These are phyloP conservation scores for Emydoidea blandingii DNA, from an alignment of 2,797 vertebrate species.

Conservation along the genomic window DNA sequence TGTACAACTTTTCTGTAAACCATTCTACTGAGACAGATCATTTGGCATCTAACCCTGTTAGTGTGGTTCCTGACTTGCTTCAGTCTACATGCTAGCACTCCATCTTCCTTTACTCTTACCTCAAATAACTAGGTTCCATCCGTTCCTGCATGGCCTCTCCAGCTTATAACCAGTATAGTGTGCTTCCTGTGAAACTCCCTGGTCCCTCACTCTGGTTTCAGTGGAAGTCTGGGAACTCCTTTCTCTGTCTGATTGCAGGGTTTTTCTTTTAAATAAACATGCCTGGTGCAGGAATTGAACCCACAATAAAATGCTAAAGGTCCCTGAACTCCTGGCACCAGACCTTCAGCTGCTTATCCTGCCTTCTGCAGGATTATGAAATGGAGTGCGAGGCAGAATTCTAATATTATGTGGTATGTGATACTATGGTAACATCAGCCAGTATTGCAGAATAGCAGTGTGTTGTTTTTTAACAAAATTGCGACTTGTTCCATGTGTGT, in stretches of 20 bases:
- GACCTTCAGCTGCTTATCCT: slow-evolving; percentile 61
- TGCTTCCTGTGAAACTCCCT: slow-evolving; percentile 21
- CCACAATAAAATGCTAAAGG: slow-evolving; percentile 20
- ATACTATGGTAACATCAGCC: slow-evolving; percentile 45
- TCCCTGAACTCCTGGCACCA: slow-evolving; percentile 53
- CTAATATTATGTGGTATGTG: slow-evolving; percentile 13
- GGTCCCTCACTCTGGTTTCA: slow-evolving; percentile 38
- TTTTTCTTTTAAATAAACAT: slow-evolving; percentile 63
- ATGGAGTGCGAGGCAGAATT: slow-evolving; percentile 28
- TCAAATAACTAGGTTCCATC: not conserved
- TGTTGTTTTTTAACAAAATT: slow-evolving; percentile 25
- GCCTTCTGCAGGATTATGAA: not conserved
- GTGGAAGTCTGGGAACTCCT: slow-evolving; percentile 30
- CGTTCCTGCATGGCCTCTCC: not conserved
- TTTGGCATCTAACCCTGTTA: not conserved
- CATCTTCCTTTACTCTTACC: not conserved
- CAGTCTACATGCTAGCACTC: not conserved
- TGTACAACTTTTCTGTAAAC: not conserved
- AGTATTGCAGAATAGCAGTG: slow-evolving; percentile 27
- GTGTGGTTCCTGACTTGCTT: not conserved
- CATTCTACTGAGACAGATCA: not conserved
- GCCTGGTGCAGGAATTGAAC: slow-evolving; percentile 16
- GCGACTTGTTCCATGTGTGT: slow-evolving; percentile 1
- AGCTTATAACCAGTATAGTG: not conserved
- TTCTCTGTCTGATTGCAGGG: slow-evolving; percentile 44